phyloP scores from a whole-genome alignment of 2,888 invertebrate species.

The Neocrepidodera transversa region DNA sequence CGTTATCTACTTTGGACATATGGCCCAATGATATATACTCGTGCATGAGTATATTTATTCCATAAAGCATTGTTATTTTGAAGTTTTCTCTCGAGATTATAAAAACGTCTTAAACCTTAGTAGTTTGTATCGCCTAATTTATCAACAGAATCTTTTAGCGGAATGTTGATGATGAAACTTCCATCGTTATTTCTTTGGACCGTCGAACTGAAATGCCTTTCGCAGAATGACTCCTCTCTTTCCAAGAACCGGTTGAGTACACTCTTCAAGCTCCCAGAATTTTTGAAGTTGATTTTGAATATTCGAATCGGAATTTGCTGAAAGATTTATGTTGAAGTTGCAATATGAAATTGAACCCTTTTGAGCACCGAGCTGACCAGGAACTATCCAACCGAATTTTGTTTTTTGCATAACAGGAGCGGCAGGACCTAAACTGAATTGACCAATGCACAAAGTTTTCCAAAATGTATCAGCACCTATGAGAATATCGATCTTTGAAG shows the following conservation, averaged over 20 bases:
- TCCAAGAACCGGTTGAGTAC: neutral
- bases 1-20: neutral
- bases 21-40: neutral
- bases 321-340: neutral
- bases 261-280: conserved; percentile 8
- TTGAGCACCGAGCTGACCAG: neutral
- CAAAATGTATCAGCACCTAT: neutral
- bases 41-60: neutral
- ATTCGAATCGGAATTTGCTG: neutral
- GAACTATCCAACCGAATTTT: neutral
- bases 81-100: too few species aligned
- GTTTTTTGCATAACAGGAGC: neutral
- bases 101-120: neutral
- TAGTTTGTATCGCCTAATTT: neutral
- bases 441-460: neutral
- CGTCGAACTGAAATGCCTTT: conserved; percentile 5
- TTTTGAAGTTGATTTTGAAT: neutral
- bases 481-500: neutral
- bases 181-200: conserved; percentile 1
- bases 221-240: neutral
- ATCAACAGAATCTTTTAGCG: conserved; percentile 11
- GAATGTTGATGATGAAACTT: conserved; percentile 13
- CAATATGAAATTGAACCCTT: neutral
- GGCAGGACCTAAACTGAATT: neutral
- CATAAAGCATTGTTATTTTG: neutral